phyloP scores from a whole-genome alignment of 2,113 vertebrate genomes.

The Sorex fumeus region DNA sequence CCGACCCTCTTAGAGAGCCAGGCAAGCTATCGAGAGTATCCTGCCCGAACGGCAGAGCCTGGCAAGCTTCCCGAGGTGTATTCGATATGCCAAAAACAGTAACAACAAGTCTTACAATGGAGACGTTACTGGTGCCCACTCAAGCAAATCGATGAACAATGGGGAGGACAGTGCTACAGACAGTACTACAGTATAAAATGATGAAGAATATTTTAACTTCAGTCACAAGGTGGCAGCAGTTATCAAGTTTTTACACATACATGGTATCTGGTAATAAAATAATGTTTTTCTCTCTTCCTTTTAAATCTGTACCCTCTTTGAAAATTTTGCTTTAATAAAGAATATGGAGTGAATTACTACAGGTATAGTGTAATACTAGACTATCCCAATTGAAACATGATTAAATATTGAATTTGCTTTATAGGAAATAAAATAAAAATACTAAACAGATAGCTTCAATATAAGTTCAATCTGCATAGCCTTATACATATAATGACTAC shows the following conservation, averaged over 20 bases:
- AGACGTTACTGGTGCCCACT: no score
- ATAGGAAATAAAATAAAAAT: conserved; percentile 20
- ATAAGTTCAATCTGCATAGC: not conserved
- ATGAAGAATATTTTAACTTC: conserved; percentile 58
- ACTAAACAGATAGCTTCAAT: conserved; percentile 11
- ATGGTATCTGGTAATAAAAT: not conserved
- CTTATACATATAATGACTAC: not conserved
- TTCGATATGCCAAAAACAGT: no score
- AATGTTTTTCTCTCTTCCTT: not conserved
- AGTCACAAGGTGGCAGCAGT: conserved; percentile 83
- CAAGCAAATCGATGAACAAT: no score
- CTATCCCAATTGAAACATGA: conserved; percentile 36
- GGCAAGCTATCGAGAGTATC: no score
- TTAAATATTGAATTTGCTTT: conserved; percentile 32
- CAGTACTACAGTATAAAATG: not conserved
- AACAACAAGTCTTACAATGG: no score
- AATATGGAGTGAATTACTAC: not conserved
- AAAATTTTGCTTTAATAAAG: conserved; percentile 33
- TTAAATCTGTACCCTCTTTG: conserved; percentile 34
- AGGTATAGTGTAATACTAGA: conserved; percentile 19
- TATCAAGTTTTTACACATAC: conserved; percentile 55
- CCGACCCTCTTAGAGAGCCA: no score
- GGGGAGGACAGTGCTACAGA: no score
- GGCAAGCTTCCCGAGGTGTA: no score
- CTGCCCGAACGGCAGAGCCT: no score